Evolutionary conservation across 2,888 invertebrate species (phyloP).

Genomic region (Hipparchia semele): DNA sequence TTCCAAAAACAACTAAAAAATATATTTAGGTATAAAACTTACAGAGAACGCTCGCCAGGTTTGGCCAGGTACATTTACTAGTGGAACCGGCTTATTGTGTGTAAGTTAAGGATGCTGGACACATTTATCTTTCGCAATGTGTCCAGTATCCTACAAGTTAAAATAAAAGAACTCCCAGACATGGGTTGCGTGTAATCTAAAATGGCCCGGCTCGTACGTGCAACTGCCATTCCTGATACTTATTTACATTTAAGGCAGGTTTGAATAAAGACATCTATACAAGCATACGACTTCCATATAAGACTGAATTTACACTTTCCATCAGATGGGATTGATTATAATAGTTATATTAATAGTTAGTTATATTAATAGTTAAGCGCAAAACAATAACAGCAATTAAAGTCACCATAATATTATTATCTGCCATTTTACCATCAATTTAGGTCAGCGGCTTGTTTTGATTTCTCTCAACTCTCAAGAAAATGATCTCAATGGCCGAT

Average conservation of each 20-base stretch:
- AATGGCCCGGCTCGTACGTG: neutral
- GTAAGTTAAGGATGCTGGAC: constrained; percentile 1
- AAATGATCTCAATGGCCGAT: constrained; percentile 47
- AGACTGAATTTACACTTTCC: neutral
- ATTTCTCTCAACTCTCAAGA: constrained; percentile 34
- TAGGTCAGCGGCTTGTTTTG: constrained; percentile 34
- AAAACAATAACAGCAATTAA: constrained; percentile 5
- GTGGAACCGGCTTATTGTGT: neutral
- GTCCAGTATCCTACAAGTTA: neutral
- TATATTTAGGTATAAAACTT: neutral
- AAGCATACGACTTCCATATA: neutral
- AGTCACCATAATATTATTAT: constrained; percentile 1
- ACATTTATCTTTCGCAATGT: constrained; percentile 2
- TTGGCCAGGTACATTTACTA: neutral
- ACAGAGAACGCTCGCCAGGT: neutral
- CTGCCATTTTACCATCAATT: constrained; percentile 30
- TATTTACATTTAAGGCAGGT: neutral
- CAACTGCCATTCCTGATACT: constrained; percentile 8
- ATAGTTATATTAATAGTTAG: too few species aligned
- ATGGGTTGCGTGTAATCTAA: neutral
- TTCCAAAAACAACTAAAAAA: too few species aligned
- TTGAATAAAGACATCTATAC: neutral
- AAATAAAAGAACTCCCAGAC: neutral
- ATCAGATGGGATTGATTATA: constrained; percentile 8
- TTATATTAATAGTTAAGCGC: too few species aligned